Evolutionary conservation across 2,797 vertebrate genomes (phyloP).

Genomic region (Lepus oiostolus): DNA sequence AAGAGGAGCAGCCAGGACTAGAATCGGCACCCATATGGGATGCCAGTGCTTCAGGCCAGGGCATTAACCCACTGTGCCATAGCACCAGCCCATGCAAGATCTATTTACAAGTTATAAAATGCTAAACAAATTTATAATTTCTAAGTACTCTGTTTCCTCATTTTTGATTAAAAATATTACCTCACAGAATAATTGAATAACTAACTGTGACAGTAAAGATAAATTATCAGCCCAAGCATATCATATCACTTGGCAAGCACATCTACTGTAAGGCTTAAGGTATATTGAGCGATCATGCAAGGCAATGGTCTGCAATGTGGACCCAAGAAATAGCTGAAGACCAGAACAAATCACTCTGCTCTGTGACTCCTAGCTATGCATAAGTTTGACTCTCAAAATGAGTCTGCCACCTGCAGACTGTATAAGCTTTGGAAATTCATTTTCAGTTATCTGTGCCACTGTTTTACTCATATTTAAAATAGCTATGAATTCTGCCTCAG

Average conservation of each 20-base stretch:
- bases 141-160: not conserved
- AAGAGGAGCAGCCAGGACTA: too few species aligned
- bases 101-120: not conserved
- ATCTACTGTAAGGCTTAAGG: not conserved
- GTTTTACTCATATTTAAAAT: not conserved
- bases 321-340: not conserved
- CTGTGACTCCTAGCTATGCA: too few species aligned
- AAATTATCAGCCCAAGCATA: not conserved
- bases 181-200: not conserved
- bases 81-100: too few species aligned
- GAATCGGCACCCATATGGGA: too few species aligned
- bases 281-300: not conserved
- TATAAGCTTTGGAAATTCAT: not conserved
- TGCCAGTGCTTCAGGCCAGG: too few species aligned
- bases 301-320: not conserved
- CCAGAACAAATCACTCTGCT: not conserved
- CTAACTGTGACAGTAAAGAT: not conserved
- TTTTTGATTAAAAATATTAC: conserved; percentile 41
- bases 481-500: not conserved
- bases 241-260: not conserved
- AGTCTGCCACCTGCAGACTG: not conserved
- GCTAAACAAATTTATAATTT: conserved; percentile 23
- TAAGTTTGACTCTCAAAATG: not conserved
- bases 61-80: too few species aligned
- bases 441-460: not conserved